Conservation (phyloP, 1,140 invertebrate species). For the Drosophila ohnishii region DNA sequence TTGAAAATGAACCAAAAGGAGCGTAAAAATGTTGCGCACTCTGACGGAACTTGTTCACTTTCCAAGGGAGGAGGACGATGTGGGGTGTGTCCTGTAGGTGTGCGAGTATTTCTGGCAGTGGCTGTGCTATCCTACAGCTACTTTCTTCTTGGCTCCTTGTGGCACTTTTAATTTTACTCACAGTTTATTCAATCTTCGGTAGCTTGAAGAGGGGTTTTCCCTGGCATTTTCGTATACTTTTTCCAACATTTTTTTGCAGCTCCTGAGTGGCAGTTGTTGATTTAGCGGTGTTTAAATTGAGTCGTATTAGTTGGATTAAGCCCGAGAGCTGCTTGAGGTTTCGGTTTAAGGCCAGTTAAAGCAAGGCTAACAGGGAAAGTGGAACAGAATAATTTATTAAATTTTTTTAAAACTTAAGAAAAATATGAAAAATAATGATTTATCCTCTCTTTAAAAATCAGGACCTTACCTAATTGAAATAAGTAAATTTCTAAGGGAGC, state of each 20-base stretch:
- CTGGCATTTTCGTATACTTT: conserved; percentile 3
- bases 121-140: conserved; percentile 18
- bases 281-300: conserved; percentile 83
- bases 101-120: conserved; percentile 17
- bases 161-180: conserved; percentile 79
- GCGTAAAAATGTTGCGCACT: conserved; percentile 77
- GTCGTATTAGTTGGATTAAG: conserved; percentile 78
- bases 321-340: conserved; percentile 56
- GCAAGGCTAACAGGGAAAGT: not conserved
- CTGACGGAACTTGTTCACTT: conserved; percentile 63
- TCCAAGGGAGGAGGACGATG: not conserved
- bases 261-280: conserved; percentile 80
- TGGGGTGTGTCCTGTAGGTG: conserved; percentile 28
- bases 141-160: conserved; percentile 39
- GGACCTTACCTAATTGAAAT: rapidly evolving
- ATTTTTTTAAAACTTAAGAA: too few relatives aligned
- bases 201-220: conserved; percentile 34
- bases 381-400: too few relatives aligned
- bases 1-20: conserved; percentile 82
- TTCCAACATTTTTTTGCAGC: conserved; percentile 7
- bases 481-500: too few relatives aligned
- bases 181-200: conserved; percentile 76
- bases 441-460: too few relatives aligned
- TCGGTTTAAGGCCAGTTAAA: conserved; percentile 14
- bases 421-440: too few relatives aligned